These are phyloP conservation scores for Esox lucius DNA, from an alignment of 2,797 vertebrate genomes.

Conservation along the genomic window DNA sequence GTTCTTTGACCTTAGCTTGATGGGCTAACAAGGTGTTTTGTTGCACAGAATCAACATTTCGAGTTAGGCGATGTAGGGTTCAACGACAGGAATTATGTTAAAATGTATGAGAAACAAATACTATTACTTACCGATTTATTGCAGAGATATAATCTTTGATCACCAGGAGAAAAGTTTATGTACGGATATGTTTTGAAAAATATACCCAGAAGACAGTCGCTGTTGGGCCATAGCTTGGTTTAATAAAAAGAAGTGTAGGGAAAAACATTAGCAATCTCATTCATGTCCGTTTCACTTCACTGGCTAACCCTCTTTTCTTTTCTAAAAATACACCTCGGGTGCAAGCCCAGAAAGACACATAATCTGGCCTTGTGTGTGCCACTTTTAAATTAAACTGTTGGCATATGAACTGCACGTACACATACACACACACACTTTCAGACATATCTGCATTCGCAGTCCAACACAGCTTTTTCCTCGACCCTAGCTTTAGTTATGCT, in stretches of 20 bases:
- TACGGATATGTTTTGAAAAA: not conserved
- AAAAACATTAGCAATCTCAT: slow-evolving; percentile 38
- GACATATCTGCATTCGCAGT: slow-evolving; percentile 46
- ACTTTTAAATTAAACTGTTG: slow-evolving; percentile 24
- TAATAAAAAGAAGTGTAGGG: not conserved
- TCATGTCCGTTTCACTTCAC: slow-evolving; percentile 34
- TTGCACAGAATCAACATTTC: not conserved
- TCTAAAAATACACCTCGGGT: slow-evolving; percentile 26
- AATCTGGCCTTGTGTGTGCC: slow-evolving; percentile 34
- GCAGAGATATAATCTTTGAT: too few relatives aligned
- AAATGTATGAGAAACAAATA: not conserved
- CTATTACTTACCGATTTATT: too few relatives aligned
- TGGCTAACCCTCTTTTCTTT: slow-evolving; percentile 32
- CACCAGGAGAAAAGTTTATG: too few relatives aligned
- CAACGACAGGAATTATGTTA: not conserved
- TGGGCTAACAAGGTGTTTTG: not conserved
- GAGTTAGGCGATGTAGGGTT: not conserved
- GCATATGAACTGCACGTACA: not conserved
- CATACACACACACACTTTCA: slow-evolving; percentile 6
- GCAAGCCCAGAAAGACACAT: slow-evolving; percentile 22
- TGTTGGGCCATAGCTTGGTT: slow-evolving; percentile 19
- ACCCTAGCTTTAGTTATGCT: slow-evolving; percentile 55
- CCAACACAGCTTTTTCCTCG: slow-evolving; percentile 44
- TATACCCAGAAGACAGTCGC: not conserved
- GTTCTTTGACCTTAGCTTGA: not conserved